A percentile compares a stretch with the other conserved stretches of the same genome.
Evolutionary conservation across 1,140 invertebrate species (phyloP).

Genomic region (Nomia melanderi): DNA sequence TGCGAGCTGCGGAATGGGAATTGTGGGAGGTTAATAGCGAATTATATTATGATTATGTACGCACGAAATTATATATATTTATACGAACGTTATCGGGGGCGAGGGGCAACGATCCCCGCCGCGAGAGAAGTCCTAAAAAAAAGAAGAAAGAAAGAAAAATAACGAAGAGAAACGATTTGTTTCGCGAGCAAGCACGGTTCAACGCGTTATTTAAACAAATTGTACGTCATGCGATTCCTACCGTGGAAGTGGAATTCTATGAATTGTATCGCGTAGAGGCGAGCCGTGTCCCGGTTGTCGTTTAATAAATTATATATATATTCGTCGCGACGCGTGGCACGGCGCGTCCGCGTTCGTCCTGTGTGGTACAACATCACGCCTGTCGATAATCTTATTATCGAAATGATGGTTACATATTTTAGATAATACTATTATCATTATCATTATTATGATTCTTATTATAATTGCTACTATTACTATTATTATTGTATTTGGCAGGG

Average conservation of each 20-base stretch:
- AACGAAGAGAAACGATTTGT: slow-evolving; percentile 5
- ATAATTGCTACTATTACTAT: slow-evolving; percentile 78
- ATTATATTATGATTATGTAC: slow-evolving; percentile 64
- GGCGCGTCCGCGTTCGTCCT: slow-evolving; percentile 34
- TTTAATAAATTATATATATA: slow-evolving; percentile 52
- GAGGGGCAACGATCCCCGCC: slow-evolving; percentile 14
- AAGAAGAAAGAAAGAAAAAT: not conserved
- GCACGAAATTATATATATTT: slow-evolving; percentile 69
- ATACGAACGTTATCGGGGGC: slow-evolving; percentile 55
- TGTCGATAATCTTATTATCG: slow-evolving; percentile 67
- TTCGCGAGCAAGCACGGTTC: slow-evolving; percentile 50
- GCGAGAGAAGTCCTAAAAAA: slow-evolving; percentile 56
- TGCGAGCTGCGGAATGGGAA: slow-evolving; percentile 28
- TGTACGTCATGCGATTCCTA: slow-evolving; percentile 53
- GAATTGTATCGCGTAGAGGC: slow-evolving; percentile 48
- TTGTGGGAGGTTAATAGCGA: slow-evolving; percentile 51
- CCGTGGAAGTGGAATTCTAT: slow-evolving; percentile 46
- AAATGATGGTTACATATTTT: slow-evolving; percentile 73
- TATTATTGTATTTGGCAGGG: slow-evolving; percentile 82
- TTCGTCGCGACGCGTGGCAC: slow-evolving; percentile 37
- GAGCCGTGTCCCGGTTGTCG: slow-evolving; percentile 36
- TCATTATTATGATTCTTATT: slow-evolving; percentile 73
- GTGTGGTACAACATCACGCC: slow-evolving; percentile 49
- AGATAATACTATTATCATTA: slow-evolving; percentile 73
- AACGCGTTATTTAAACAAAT: slow-evolving; percentile 62